Evolutionary conservation across 2,113 vertebrate genomes (phyloP), one percentile per base, ranked within the genome.

Genomic region (Bujurquina vittata): DNA sequence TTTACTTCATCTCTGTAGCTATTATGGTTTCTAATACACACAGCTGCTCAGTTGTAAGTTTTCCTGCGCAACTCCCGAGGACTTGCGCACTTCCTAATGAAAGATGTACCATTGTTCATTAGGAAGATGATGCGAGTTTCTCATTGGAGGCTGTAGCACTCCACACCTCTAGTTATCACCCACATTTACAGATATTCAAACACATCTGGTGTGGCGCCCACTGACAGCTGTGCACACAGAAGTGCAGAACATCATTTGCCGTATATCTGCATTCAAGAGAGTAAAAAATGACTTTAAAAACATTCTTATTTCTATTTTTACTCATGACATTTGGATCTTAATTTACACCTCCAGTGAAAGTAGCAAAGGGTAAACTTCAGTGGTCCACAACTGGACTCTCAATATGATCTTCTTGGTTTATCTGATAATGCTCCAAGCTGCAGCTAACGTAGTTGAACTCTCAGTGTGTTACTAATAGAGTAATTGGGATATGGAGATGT

Each of bases 171-270:
- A 31, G 22, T 60, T 29, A 80, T 46, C 10, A 8, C 54, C 9
- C 35, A 58, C 18, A 80, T 31, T 77, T 77, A 11, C 20, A 35
- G 43, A 62, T 60, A 77, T 67, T 49, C 37, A 60, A 73, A 61
- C 18, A 56, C 29, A 43, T 40, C 26, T 62, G 58, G 7, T 40
- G 40, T 55, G 37, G 43, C 54, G 52, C 55, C 55, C 54, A 33
- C 58, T 14, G 20, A 37, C 67, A 62, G 29, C 22, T 54, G 46
- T 72, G 67, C 46, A 54, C 67, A n/a, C 26, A 72, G 17, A 29
- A 69, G 23, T 52, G 29, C 10, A 52, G 23, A 52, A 72, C 67
- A 54, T 72, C 43, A 72, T 72, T 72, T 29, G 49, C 43, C 15
- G 11, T 26, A 72, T 31, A 52, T 72, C 43, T 52, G 17, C 3